Evolutionary conservation across 2,888 invertebrate species (phyloP).

Genomic region (Phorcus lineatus): DNA sequence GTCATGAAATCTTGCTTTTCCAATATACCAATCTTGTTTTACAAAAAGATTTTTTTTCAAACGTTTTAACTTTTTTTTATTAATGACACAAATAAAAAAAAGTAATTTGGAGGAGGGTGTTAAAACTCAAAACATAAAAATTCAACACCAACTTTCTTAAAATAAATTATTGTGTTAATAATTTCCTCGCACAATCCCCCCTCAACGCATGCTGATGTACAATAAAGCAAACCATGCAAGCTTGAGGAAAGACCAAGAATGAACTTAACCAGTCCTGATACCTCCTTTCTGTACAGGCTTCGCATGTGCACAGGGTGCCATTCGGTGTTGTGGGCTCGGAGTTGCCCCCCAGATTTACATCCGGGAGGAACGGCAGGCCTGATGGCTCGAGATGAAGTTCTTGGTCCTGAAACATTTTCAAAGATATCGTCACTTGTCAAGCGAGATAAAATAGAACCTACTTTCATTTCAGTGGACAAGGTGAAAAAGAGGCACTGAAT

Average conservation of each 20-base stretch:
- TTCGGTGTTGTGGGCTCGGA: constrained; percentile 58
- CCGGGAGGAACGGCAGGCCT: constrained; percentile 55
- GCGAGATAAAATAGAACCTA: too few species aligned
- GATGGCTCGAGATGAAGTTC: constrained; percentile 49
- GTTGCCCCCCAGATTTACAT: constrained; percentile 52
- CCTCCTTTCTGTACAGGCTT: constrained; percentile 70
- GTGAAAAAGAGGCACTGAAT: too few species aligned
- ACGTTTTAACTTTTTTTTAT: too few species aligned
- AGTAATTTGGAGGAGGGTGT: too few species aligned
- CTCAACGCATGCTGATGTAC: constrained; percentile 2
- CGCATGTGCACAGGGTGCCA: constrained; percentile 68
- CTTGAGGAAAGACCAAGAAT: background rate
- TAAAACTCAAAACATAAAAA: too few species aligned
- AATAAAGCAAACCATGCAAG: background rate
- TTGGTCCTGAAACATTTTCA: constrained; percentile 32
- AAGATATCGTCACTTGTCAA: too few species aligned
- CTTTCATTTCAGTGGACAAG: too few species aligned
- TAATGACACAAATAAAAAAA: too few species aligned
- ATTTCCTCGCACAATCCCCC: background rate
- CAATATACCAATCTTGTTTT: too few species aligned
- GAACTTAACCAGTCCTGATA: constrained; percentile 33
- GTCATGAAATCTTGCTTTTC: too few species aligned
- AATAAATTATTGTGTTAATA: too few species aligned
- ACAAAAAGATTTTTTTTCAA: too few species aligned
- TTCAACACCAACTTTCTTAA: background rate